Evolutionary conservation across 2,888 invertebrate species (phyloP).

Genomic region (Drosophila nigritarsus): DNA sequence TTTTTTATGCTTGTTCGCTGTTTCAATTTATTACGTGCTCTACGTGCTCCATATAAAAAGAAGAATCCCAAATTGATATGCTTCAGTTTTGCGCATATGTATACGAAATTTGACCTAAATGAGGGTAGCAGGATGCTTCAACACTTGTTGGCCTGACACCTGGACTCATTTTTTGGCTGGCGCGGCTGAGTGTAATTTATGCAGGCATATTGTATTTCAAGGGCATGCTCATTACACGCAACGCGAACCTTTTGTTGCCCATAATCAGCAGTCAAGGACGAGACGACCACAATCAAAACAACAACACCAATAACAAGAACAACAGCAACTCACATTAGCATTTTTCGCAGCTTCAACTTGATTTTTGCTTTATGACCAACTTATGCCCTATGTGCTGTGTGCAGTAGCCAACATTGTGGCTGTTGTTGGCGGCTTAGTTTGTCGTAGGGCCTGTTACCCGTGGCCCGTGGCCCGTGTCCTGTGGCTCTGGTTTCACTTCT

Average conservation of each 20-base stretch:
- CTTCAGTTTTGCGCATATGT: constrained; percentile 9
- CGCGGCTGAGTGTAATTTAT: constrained; percentile 65
- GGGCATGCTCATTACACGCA: constrained; percentile 79
- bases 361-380: constrained; percentile 64
- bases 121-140: constrained; percentile 18
- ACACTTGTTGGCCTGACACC: constrained; percentile 46
- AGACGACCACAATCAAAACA: constrained; percentile 20
- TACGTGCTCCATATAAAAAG: neutral
- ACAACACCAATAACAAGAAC: constrained; percentile 13
- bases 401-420: constrained; percentile 6
- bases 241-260: constrained; percentile 56
- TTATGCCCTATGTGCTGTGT: constrained; percentile 43
- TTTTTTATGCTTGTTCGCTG: neutral
- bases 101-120: constrained; percentile 14
- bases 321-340: constrained; percentile 51
- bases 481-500: constrained; percentile 12
- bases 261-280: constrained; percentile 35
- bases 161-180: constrained; percentile 33
- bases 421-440: constrained; percentile 43
- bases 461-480: constrained; percentile 34
- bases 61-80: constrained; percentile 36
- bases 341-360: constrained; percentile 61
- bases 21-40: constrained; percentile 19
- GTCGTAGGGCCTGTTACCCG: constrained; percentile 44
- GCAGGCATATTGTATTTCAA: constrained; percentile 79